Evolutionary conservation across 2,888 invertebrate species (phyloP).

Genomic region (Stegophylla sp.): DNA sequence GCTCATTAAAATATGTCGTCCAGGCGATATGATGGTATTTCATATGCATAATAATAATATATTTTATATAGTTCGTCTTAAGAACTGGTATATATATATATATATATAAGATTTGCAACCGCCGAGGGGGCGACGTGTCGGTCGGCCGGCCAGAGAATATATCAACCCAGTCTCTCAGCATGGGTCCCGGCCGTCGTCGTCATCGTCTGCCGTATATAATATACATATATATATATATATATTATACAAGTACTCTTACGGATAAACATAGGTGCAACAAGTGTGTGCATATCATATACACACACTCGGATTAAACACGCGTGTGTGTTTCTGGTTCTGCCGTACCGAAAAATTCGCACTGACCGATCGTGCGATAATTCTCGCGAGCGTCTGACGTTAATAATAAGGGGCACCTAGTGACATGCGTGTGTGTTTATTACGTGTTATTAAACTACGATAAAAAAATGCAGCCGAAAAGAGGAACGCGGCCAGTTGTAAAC

Average conservation of each 20-base stretch:
- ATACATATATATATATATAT: neutral
- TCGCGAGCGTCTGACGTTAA: neutral
- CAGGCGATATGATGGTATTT: constrained; percentile 32
- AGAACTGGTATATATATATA: constrained; percentile 23
- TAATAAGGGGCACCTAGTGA: too few relatives aligned
- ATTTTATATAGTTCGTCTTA: neutral
- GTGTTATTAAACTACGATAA: too few relatives aligned
- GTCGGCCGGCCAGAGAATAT: constrained; percentile 9
- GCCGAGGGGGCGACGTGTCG: constrained; percentile 47
- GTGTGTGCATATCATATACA: neutral
- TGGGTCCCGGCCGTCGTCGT: constrained; percentile 44
- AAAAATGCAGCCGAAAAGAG: too few relatives aligned
- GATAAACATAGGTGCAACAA: neutral
- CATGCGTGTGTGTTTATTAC: too few relatives aligned
- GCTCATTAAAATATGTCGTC: constrained; percentile 26
- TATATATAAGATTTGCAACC: neutral
- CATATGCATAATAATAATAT: neutral
- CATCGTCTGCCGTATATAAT: neutral
- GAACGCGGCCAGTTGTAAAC: too few relatives aligned
- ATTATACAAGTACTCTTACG: neutral
- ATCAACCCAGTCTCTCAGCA: constrained; percentile 45
- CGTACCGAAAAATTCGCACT: neutral
- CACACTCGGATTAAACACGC: neutral
- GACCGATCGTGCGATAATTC: neutral
- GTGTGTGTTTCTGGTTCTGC: neutral